phyloP scores from a whole-genome alignment of 2,113 vertebrate genomes.

The Aegithalos caudatus region DNA sequence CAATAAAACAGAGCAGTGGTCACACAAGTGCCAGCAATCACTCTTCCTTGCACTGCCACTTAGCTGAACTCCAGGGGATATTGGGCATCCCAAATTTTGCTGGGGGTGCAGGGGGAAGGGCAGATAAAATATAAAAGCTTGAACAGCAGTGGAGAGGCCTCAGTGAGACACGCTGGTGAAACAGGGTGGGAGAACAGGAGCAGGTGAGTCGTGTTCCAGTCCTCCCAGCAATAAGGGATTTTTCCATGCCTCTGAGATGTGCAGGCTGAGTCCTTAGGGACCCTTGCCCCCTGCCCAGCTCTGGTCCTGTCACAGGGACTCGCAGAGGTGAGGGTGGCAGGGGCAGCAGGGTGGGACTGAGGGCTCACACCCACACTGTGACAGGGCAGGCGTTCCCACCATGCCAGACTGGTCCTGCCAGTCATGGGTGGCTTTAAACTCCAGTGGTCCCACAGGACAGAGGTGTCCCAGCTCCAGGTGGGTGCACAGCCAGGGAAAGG shows the following conservation, averaged over 20 bases:
- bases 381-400: neutral
- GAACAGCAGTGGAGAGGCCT: neutral
- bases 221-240: neutral
- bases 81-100: neutral
- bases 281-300: neutral
- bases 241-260: neutral
- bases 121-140: neutral
- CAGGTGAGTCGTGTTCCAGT: neutral
- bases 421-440: neutral
- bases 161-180: neutral
- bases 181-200: neutral
- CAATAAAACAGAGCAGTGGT: neutral
- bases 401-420: neutral
- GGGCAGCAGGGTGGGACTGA: neutral
- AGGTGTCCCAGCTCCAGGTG: no score
- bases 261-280: neutral
- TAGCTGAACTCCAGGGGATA: neutral
- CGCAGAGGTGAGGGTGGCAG: rapidly evolving
- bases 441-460: no score
- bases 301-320: neutral
- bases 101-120: neutral
- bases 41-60: neutral
- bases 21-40: neutral
- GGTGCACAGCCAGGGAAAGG: neutral
- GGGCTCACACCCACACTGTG: neutral